Conservation (phyloP, 1,140 invertebrate genomes). For the Adelges cooleyi region DNA sequence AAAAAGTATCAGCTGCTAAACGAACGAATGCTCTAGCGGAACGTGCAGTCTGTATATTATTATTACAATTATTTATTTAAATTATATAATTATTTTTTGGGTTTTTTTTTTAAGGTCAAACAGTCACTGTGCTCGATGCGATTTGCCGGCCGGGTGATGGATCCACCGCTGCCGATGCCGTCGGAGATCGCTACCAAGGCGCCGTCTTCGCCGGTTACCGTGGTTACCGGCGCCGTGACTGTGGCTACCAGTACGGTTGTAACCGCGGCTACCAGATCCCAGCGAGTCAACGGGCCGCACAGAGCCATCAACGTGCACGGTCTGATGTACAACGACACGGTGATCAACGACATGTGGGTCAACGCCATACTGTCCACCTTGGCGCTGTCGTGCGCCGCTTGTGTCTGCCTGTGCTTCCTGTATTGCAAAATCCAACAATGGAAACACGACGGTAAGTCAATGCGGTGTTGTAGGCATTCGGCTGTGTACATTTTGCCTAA, state of each 20-base stretch:
- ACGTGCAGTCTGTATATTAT: no score
- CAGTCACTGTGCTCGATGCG: no score
- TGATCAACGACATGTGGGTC: constrained; percentile 49
- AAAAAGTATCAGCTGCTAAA: no score
- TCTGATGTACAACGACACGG: constrained; percentile 37
- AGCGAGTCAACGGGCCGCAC: not conserved
- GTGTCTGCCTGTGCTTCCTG: constrained; percentile 48
- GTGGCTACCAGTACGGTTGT: not conserved
- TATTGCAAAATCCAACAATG: constrained; percentile 55
- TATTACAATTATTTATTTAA: no score
- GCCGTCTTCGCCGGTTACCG: not conserved
- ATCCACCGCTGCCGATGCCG: no score
- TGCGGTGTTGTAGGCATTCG: not conserved
- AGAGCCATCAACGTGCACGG: constrained; percentile 2
- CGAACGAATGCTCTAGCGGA: no score
- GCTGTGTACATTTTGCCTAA: not conserved
- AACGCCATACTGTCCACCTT: constrained; percentile 47
- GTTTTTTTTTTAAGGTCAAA: no score
- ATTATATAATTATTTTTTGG: no score
- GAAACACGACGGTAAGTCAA: constrained; percentile 49
- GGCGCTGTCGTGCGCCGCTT: constrained; percentile 47
- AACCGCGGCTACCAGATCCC: not conserved
- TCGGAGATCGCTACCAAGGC: not conserved
- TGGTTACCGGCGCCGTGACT: not conserved
- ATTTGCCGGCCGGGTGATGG: no score